Base-by-base conservation (phyloP, 1,140 invertebrate genomes). In the Eupeodes corollae region DNA sequence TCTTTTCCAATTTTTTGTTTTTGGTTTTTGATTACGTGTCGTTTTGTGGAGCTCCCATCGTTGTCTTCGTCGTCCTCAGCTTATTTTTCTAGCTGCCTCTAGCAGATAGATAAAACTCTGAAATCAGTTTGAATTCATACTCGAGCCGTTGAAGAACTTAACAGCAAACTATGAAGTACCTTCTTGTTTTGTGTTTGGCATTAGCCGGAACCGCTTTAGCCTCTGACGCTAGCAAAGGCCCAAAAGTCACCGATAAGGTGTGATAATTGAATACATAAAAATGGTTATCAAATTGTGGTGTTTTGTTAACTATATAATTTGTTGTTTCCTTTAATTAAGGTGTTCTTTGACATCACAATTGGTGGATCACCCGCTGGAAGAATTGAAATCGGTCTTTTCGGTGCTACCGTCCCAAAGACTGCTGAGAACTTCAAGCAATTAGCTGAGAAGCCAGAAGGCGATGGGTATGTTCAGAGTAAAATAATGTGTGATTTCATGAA, bases 341-440 rank as follows among this genome's bases (percentile, higher is more conserved):
- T 98, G 32, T 91, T 75, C 73, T 98, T 99, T 73, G 87, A 95
- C 56, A 89, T 99, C 11, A 78, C 73, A 55, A 86, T 97, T 61
- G 95, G 91, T 12, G 87, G 78, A 39, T 77, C 88, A 57, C 49
- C 71, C 15, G 71, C 73, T 31, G 93, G 91, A 41, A 74, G 82
- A 41, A 77, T 99, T 57, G 88, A 84, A 48, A 94, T 99, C 68
- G 96, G 95, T 33, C 73, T 98, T 0, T 88, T 86, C 66, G 95
- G 96, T 18, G 91, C 91, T 67, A 96, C 91, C 44, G 95, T 98
- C 0, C 93, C 94, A 12, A 95, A 89, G 70, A 99, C 96, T 6
- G 89, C 78, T 0, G 72, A 84, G 52, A 99, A 99, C 70, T 99
- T 99, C 68, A 74, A 78, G 51, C 78, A 92, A 70, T 70, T 98